Evolutionary conservation across 2,888 invertebrate genomes (phyloP).

Genomic region (Luffia ferchaultella): DNA sequence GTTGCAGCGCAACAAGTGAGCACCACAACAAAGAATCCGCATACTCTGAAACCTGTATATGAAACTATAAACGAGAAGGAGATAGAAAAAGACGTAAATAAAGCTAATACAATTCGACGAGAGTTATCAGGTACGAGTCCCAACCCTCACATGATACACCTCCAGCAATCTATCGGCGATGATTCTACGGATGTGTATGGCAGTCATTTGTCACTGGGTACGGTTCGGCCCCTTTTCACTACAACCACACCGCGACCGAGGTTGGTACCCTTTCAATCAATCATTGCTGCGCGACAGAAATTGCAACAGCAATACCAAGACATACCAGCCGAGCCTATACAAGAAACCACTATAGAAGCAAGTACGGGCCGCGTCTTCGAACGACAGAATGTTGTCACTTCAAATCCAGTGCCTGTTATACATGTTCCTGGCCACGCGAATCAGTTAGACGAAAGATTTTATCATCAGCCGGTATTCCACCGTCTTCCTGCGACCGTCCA

Average conservation of each 20-base stretch:
- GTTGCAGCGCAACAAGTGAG: slow-evolving; percentile 42
- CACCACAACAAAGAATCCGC: slow-evolving; percentile 36
- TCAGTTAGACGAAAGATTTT: slow-evolving; percentile 33
- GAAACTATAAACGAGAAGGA: slow-evolving; percentile 55
- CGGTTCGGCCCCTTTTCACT: slow-evolving; percentile 73
- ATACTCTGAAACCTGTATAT: slow-evolving; percentile 59
- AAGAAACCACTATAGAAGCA: slow-evolving; percentile 55
- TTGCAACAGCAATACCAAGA: slow-evolving; percentile 55
- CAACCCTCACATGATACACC: slow-evolving; percentile 61
- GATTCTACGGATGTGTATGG: slow-evolving; percentile 76
- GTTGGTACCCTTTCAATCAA: slow-evolving; percentile 56
- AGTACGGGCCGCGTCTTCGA: slow-evolving; percentile 61
- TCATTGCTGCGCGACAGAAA: slow-evolving; percentile 54
- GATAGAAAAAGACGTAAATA: slow-evolving; percentile 35
- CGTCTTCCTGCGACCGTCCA: slow-evolving; percentile 34
- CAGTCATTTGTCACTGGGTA: slow-evolving; percentile 68
- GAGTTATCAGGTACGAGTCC: slow-evolving; percentile 67
- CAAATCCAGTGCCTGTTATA: slow-evolving; percentile 60
- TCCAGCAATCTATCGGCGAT: slow-evolving; percentile 69
- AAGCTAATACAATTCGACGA: slow-evolving; percentile 69
- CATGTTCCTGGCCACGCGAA: slow-evolving; percentile 58
- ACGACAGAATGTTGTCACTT: slow-evolving; percentile 52
- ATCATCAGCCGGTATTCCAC: slow-evolving; percentile 46
- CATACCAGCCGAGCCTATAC: slow-evolving; percentile 26
- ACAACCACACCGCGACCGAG: slow-evolving; percentile 68